Conservation (phyloP, 2,113 vertebrate species). For the Noctilio leporinus region DNA sequence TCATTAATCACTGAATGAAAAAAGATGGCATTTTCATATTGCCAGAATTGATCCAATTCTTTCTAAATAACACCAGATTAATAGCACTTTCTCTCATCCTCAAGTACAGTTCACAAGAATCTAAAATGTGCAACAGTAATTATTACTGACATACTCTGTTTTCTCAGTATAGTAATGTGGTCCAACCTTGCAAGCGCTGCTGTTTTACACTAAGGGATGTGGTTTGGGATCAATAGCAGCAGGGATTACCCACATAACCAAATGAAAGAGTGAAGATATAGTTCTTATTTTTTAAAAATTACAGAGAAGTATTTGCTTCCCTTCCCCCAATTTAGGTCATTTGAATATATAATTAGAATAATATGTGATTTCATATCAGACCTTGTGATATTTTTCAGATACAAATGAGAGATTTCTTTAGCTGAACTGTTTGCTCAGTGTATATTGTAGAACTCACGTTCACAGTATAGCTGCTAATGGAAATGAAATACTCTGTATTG, state of each 20-base stretch:
- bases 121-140: not conserved
- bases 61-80: conserved; percentile 4
- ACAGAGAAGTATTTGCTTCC: not conserved
- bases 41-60: conserved; percentile 22
- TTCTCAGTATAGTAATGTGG: not conserved
- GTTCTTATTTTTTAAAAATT: not conserved
- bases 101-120: not conserved
- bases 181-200: not conserved
- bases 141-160: not conserved
- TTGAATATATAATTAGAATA: conserved; percentile 7
- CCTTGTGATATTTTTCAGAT: conserved; percentile 37
- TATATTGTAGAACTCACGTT: conserved; percentile 74
- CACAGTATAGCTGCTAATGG: conserved; percentile 81
- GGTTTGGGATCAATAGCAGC: not conserved
- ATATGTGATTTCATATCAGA: conserved; percentile 32
- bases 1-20: not conserved
- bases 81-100: conserved; percentile 12
- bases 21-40: not conserved
- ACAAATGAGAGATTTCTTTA: conserved; percentile 61
- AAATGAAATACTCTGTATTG: conserved; percentile 86
- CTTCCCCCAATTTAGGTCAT: not conserved
- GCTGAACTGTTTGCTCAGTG: conserved; percentile 61
- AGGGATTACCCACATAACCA: not conserved
- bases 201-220: conserved; percentile 13
- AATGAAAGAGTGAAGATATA: not conserved